Conservation (phyloP, 1,140 invertebrate species). For the Gyrodactylus salaris region DNA sequence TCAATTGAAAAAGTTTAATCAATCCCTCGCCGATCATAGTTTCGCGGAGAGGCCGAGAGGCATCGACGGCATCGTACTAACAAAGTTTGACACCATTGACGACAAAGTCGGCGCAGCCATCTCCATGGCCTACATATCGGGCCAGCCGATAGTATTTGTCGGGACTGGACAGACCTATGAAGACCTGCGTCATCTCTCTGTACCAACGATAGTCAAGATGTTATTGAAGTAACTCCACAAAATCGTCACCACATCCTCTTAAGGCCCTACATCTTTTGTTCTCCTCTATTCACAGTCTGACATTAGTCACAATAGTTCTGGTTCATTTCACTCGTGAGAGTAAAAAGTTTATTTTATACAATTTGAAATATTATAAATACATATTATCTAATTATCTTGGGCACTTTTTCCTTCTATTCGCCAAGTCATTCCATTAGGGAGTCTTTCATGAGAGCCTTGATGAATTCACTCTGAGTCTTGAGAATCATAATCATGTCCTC, state of each 20-base stretch:
- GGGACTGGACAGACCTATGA: conserved; percentile 96
- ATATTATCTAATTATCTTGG: too few relatives aligned
- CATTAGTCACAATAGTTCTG: too few relatives aligned
- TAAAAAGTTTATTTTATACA: too few relatives aligned
- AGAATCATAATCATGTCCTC: neutral
- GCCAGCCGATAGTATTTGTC: conserved; percentile 95
- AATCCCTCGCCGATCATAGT: conserved; percentile 35
- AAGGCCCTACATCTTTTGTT: too few relatives aligned
- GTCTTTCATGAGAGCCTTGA: neutral
- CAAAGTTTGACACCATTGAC: conserved; percentile 95
- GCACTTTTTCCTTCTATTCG: too few relatives aligned
- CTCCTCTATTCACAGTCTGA: too few relatives aligned
- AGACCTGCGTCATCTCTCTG: conserved; percentile 76
- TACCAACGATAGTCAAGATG: conserved; percentile 69
- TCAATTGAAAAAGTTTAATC: conserved; percentile 91
- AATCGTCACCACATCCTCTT: too few relatives aligned
- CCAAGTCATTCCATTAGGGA: too few relatives aligned
- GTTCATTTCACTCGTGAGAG: too few relatives aligned
- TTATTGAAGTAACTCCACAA: conserved; percentile 46
- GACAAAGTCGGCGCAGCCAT: conserved; percentile 93
- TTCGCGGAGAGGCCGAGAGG: conserved; percentile 28
- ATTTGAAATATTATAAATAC: too few relatives aligned
- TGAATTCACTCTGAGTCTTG: neutral
- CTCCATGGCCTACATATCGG: conserved; percentile 98
- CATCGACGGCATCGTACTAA: conserved; percentile 84